Base-by-base conservation (phyloP, 1,140 invertebrate species). In the Odontomachus brunneus region DNA sequence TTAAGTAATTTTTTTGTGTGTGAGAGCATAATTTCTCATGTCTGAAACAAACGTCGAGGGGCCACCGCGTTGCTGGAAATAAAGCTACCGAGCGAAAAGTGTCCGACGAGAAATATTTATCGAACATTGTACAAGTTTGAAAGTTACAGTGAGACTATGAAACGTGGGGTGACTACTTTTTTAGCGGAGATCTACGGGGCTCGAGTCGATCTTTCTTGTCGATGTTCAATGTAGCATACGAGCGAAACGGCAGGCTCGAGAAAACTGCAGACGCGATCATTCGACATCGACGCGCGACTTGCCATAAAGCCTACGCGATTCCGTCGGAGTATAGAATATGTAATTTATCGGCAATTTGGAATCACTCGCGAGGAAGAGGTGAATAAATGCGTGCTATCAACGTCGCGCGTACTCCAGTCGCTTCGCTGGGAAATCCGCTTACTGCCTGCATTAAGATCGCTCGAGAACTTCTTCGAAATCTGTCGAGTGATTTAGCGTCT, bases 281-380 rank as follows among this genome's bases (percentile, higher is more conserved):
- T 67, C 26, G 65, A 3, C 44, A 65, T 76, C 26, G 60, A 4
- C 49, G 63, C 53, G 5, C 63, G 22, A 69, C 71, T 80, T 80
- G 51, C 51, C n/a, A 3, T 71, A 80, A 80, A 80, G 22, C 75
- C 53, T 78, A 55, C 4, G 29, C 17, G 33, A 66, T 38, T n/a
- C 51, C 29, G 17, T 11, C 53, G 22, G 62, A 78, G 22, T 55
- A 55, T 55, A 55, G 49, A 69, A 80, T 80, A 71, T 69, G 22
- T 69, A 78, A 78, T 80, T 80, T 80, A 71, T 80, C 44, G 75
- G 48, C 75, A 78, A 67, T 67, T 24, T n/a, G 22, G 17, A 67
- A 19, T 67, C 22, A 19, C 12, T 7, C 22, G 33, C 9, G 51
- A 55, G 33, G 33, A 69, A 57, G 44, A 38, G 19, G 22, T 22